Conservation (phyloP, 2,797 vertebrate species). For the Balearica regulorum region DNA sequence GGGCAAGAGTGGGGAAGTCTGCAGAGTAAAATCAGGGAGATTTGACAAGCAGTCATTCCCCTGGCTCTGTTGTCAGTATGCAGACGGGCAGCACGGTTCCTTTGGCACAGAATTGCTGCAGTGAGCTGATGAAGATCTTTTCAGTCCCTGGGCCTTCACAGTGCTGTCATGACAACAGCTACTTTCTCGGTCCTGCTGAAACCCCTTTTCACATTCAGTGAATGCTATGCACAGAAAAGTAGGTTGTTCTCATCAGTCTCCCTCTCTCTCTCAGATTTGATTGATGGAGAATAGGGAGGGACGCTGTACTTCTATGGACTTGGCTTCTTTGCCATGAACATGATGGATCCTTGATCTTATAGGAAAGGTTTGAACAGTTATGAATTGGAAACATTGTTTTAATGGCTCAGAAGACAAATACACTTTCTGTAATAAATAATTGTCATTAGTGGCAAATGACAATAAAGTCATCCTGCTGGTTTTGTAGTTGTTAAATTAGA, state of each 20-base stretch:
- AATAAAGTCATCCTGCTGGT: background rate
- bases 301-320: background rate
- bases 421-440: background rate
- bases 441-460: background rate
- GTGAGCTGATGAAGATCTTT: conserved; percentile 60
- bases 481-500: background rate
- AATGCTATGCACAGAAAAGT: conserved; percentile 43
- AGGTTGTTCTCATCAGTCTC: conserved; percentile 43
- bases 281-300: conserved; percentile 32
- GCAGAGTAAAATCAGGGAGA: background rate
- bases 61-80: background rate
- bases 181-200: conserved; percentile 41
- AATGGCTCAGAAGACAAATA: background rate
- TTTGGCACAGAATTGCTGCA: conserved; percentile 27
- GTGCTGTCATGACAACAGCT: conserved; percentile 66
- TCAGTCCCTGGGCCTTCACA: conserved; percentile 46
- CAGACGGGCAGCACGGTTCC: conserved; percentile 14
- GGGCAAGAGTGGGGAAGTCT: background rate
- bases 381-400: background rate
- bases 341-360: background rate
- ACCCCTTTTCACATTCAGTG: conserved; percentile 55
- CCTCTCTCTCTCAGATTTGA: background rate
- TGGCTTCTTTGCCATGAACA: background rate
- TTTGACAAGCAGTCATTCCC: background rate
- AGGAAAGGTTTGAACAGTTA: background rate